Evolutionary conservation across 1,140 invertebrate genomes (phyloP).

Genomic region (Euglossa dilemma): DNA sequence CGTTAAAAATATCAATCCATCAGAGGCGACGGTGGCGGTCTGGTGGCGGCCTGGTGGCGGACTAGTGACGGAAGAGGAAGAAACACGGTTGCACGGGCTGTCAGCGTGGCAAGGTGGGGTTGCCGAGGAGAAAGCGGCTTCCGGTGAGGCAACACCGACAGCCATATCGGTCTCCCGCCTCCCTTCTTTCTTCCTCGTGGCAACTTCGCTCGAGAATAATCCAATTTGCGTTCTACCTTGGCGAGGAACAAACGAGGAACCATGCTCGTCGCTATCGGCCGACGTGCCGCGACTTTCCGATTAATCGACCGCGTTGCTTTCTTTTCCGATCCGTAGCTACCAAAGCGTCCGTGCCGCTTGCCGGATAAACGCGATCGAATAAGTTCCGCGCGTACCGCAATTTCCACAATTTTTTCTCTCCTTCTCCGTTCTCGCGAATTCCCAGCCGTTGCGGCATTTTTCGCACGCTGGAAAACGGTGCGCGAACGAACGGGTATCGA

Average conservation of each 20-base stretch:
- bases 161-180: constrained; percentile 51
- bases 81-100: constrained; percentile 46
- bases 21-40: constrained; percentile 36
- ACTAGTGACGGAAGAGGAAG: constrained; percentile 56
- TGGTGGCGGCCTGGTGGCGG: constrained; percentile 39
- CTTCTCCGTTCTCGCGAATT: no score
- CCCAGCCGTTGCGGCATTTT: no score
- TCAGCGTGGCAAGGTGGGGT: constrained; percentile 17
- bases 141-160: constrained; percentile 36
- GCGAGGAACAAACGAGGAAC: constrained; percentile 66
- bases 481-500: no score
- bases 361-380: neutral
- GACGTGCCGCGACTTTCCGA: constrained; percentile 79
- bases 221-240: constrained; percentile 78
- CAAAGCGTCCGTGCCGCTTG: neutral
- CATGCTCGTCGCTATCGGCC: constrained; percentile 76
- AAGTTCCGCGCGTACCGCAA: neutral
- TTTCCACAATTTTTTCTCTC: no score
- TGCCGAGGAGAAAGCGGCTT: constrained; percentile 42
- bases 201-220: constrained; percentile 76
- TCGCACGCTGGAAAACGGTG: no score
- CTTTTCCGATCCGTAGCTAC: constrained; percentile 44
- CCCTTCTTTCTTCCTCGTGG: constrained; percentile 52
- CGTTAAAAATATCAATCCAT: constrained; percentile 79
- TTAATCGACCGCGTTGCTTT: constrained; percentile 80